These are phyloP conservation scores for Pseudochromis fuscus DNA, from an alignment of 2,797 vertebrate species.

Conservation along the genomic window DNA sequence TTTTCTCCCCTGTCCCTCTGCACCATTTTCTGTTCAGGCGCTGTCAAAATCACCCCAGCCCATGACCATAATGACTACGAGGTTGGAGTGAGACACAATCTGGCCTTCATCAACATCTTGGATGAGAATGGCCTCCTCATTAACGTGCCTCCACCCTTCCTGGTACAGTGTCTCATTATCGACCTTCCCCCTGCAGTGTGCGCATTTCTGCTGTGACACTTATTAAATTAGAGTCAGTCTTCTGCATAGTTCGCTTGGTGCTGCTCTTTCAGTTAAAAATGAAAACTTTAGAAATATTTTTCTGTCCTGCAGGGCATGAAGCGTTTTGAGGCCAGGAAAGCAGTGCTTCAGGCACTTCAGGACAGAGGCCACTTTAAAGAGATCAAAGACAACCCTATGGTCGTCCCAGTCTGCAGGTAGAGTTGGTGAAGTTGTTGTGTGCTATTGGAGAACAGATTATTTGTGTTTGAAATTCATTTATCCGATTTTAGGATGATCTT, in stretches of 20 bases:
- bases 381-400: constrained; percentile 94
- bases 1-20: not conserved
- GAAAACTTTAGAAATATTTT: constrained; percentile 5
- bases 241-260: constrained; percentile 14
- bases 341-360: constrained; percentile 88
- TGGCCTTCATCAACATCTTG: constrained; percentile 92
- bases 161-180: constrained; percentile 84
- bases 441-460: not conserved
- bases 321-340: constrained; percentile 91
- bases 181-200: constrained; percentile 38
- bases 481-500: not conserved
- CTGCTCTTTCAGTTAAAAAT: constrained; percentile 15
- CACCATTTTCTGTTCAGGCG: constrained; percentile 80
- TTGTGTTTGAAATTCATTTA: constrained; percentile 17
- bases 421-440: constrained; percentile 29
- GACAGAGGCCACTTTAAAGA: constrained; percentile 89
- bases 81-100: constrained; percentile 89
- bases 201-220: constrained; percentile 37
- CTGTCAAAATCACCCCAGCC: constrained; percentile 96
- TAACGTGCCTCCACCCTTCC: constrained; percentile 91
- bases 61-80: constrained; percentile 95
- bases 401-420: constrained; percentile 95
- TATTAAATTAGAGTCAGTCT: constrained; percentile 47
- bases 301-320: constrained; percentile 88
- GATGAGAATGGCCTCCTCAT: constrained; percentile 90